phyloP scores from a whole-genome alignment of 1,140 invertebrate genomes.

The Copidosoma floridanum region DNA sequence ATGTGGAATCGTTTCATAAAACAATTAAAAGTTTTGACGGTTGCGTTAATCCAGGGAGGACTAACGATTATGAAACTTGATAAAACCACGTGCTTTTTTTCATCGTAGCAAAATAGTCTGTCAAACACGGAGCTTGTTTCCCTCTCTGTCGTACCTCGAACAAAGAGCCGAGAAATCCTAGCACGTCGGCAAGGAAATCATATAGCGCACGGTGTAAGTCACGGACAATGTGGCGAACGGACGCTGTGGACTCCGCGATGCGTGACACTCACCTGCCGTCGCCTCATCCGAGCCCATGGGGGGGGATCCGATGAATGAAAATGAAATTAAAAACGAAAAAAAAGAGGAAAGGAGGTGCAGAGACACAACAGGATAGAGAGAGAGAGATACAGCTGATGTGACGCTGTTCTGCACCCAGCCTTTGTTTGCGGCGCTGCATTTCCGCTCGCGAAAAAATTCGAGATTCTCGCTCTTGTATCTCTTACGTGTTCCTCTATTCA shows the following conservation, averaged over 20 bases:
- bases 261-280: constrained; percentile 17
- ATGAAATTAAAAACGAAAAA: not conserved
- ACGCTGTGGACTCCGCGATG: not conserved
- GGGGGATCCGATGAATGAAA: too few relatives aligned
- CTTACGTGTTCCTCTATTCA: too few relatives aligned
- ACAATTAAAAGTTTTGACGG: too few relatives aligned
- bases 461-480: not conserved
- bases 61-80: too few relatives aligned
- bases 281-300: too few relatives aligned
- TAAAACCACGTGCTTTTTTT: too few relatives aligned
- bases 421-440: constrained; percentile 19
- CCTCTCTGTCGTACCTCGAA: not conserved
- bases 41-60: too few relatives aligned
- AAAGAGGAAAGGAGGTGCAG: not conserved
- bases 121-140: too few relatives aligned
- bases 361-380: not conserved
- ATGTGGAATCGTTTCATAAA: too few relatives aligned
- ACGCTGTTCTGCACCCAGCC: not conserved
- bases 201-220: not conserved
- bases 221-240: too few relatives aligned
- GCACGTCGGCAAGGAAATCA: not conserved
- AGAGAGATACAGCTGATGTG: constrained; percentile 14
- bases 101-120: too few relatives aligned
- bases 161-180: not conserved
- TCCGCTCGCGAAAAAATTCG: constrained; percentile 17